Base-by-base conservation (phyloP, 2,888 invertebrate genomes). In the Torymus texanus region DNA sequence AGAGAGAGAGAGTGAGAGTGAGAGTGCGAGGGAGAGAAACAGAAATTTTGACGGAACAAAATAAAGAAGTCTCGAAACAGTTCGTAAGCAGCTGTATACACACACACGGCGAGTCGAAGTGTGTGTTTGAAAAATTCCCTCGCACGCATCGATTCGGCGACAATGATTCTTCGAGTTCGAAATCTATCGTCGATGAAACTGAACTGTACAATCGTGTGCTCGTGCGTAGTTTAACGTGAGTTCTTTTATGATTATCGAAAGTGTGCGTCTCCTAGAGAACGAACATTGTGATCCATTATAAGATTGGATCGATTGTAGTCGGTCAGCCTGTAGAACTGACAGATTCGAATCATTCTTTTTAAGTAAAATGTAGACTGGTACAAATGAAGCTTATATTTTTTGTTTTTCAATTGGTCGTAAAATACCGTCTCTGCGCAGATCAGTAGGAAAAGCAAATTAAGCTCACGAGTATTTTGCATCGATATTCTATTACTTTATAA, bases 171-270 rank as follows among this genome's bases (percentile, higher is more conserved):
- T 41, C 8, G 16, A 55, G 59, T 78, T 70, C 53, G 53, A 75
- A 58, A 55, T 55, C 41, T 61, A 56, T 55, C 24, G 50, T 58
- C 12, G 66, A 41, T 41, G 58, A 63, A 61, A 65, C 50, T 59
- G 41, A 73, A 68, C 53, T 68, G 71, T 73, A 70, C 55, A 51
- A 70, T 78, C 75, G 75, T 81, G 72, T 75, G 78, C 75, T 74
- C 59, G 66, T 77, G 14, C 56, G 66, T 71, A 78, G 68, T 70
- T 75, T 41, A 41, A 66, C 24, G 66, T 68, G 70, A 78, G 16
- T 73, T 68, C 61, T 80, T 75, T 73, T 77, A 73, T 61, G 65
- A 74, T 67, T 72, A 61, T 66, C 11, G 53, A 70, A 18, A 79
- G 41, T 71, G 24, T 51, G 62, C 62, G 66, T 67, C 24, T 67